Base-by-base conservation (phyloP, 2,797 vertebrate genomes). In the Australoheros facetus region DNA sequence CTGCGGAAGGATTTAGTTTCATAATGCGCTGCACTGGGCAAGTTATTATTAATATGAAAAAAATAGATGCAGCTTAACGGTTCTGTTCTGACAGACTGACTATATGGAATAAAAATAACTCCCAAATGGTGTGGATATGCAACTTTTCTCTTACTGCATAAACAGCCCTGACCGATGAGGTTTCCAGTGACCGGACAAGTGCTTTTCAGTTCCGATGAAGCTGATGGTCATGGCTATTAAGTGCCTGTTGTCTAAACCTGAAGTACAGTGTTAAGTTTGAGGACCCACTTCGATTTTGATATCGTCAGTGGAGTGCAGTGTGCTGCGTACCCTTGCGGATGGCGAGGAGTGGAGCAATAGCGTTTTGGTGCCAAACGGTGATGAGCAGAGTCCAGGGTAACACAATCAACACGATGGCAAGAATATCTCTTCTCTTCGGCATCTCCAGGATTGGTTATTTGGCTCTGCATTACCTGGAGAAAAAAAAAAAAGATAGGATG, bases 361-460 rank as follows among this genome's bases (percentile, higher is more conserved):
- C 97, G 93, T 96, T 99, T 96, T 99, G 98, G 96, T 99, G 98
- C 98, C 98, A 99, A 90, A 99, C 97, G 42, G 98, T 99, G 97
- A 99, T 98, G 88, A 99, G 98, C 76, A 99, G 96, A 7, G 98
- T 99, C 98, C 98, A 99, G 87, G 98, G 98, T 94, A 99, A 97
- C 94, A 99, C 97, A 70, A 99, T 99, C 95, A 99, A 97, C 94
- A 99, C 97, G 80, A 99, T 97, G 87, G 98, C 98, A 93, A 99
- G 97, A 96, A 99, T 97, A 96, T 99, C 98, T 96, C 98, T 97
- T 98, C 98, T 97, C 94, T 99, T 99, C 97, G 97, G 97, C 98
- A 99, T 99, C 97, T 99, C 98, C 97, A 97, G 97, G 96, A 95
- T 95, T 97, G 97, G 95, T 95, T 96, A 96, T 97, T 95, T 95